These are phyloP conservation scores for Pseudorhiza aurosa DNA, from an alignment of 30 jellyfish, hydroid and myxozoan genomes.

Conservation along the genomic window DNA sequence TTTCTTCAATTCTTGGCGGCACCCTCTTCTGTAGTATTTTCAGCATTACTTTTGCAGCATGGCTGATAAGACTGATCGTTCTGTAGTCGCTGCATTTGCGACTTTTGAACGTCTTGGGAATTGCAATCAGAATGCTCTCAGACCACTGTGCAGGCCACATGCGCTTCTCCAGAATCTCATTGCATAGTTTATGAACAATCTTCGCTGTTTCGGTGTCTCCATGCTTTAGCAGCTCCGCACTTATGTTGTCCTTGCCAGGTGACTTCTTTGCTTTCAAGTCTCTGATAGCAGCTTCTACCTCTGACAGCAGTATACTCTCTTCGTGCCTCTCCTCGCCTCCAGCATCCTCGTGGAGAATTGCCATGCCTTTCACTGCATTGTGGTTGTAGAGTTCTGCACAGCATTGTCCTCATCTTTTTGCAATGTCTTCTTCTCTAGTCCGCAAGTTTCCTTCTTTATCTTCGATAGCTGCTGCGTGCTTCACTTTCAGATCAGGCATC, in stretches of 20 bases:
- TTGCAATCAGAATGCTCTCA: slow-evolving; percentile 7
- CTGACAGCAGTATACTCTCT: too few species aligned
- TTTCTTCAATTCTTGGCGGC: slow-evolving; percentile 15
- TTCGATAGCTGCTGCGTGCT: too few species aligned
- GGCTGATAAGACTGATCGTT: slow-evolving; percentile 43
- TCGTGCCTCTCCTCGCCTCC: too few species aligned
- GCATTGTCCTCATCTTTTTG: too few species aligned
- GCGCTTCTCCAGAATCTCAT: slow-evolving; percentile 1
- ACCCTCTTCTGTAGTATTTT: not conserved
- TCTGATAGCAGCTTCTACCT: too few species aligned
- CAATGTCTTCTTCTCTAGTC: too few species aligned
- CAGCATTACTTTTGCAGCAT: slow-evolving; percentile 27
- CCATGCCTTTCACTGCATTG: too few species aligned
- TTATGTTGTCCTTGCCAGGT: slow-evolving; percentile 35
- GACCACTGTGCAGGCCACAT: slow-evolving; percentile 53
- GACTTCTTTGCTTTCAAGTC: slow-evolving; percentile 11
- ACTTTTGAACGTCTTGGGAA: slow-evolving; percentile 30
- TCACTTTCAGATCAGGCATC: too few species aligned
- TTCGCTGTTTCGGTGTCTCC: not conserved
- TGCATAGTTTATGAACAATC: not conserved
- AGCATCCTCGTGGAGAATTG: too few species aligned
- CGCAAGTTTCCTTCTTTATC: too few species aligned
- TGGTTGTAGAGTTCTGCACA: too few species aligned
- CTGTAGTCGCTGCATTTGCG: slow-evolving; percentile 20
- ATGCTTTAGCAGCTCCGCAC: slow-evolving; percentile 1